Evolutionary conservation across 2,888 invertebrate genomes (phyloP), one percentile per base, ranked within the genome.

Genomic region (Cephus nigrinus): DNA sequence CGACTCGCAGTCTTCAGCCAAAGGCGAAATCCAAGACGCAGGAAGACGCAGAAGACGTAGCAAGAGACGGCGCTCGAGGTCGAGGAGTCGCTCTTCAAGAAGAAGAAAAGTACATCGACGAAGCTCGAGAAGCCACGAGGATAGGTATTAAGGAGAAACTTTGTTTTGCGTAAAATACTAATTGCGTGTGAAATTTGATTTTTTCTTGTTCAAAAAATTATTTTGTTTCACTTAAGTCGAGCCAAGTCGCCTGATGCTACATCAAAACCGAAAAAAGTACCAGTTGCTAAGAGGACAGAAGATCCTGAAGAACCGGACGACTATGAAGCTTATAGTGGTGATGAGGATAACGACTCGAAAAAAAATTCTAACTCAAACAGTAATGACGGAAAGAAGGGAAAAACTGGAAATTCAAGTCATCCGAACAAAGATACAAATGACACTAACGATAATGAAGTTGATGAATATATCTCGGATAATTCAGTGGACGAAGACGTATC

Each of bases 381-480:
- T 23, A 55, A 55, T 55, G 55, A 55, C 23, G 75, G 75, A 78
- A 76, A 68, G 34, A 69, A 74, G n/a, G 36, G 69, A 32, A 77
- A 75, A 35, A 74, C 55, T 23, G 23, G 23, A 23, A 55, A 23
- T 2, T 55, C 55, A 2, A 55, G 55, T 55, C 55, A 55, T 55
- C 55, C 5, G 23, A 23, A 55, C 15, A 23, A 55, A 55, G 55
- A 55, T 23, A 9, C 23, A 9, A 55, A 71, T 71, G 30, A 31
- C 71, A 30, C 32, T 30, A 33, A 33, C 3, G 71, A 55, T 55
- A 55, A 55, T 68, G 80, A 80, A n/a, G 68, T 32, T 33, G 73
- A 77, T 4, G 80, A 80, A 1, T 80, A 83, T 9, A 74, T 15
- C 12, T 81, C 85, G 73, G 82, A 85, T 72, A 33, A 84, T 33